Conservation (phyloP, 2,888 invertebrate genomes). For the Phyto melanocephala region DNA sequence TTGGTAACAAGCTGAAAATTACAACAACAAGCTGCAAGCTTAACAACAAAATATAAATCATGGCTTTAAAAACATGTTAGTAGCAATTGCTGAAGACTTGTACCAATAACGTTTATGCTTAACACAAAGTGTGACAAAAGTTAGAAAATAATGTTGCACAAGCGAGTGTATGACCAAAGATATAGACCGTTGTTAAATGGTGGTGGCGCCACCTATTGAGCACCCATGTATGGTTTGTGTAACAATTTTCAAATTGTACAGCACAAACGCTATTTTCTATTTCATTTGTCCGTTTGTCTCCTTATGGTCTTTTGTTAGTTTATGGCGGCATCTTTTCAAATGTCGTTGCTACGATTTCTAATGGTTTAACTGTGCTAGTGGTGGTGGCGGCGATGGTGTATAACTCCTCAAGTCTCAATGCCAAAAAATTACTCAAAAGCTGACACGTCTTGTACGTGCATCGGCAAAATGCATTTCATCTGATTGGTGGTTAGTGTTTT, state of each 20-base stretch:
- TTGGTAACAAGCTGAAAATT: background rate
- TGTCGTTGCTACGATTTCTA: background rate
- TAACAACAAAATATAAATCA: slow-evolving; percentile 27
- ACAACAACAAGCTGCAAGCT: background rate
- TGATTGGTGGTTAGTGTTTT: slow-evolving; percentile 43
- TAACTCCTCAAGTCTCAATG: background rate
- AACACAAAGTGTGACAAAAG: slow-evolving; percentile 31
- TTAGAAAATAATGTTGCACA: background rate
- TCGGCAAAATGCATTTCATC: slow-evolving; percentile 39
- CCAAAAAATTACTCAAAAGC: slow-evolving; percentile 60
- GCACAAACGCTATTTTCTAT: background rate
- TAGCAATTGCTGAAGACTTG: background rate
- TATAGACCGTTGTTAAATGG: background rate
- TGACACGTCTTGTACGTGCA: slow-evolving; percentile 51
- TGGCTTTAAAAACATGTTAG: background rate
- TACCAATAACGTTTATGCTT: background rate
- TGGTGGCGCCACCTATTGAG: slow-evolving; percentile 63
- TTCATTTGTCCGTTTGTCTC: background rate
- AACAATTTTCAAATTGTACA: slow-evolving; percentile 29
- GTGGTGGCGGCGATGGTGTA: slow-evolving; percentile 17
- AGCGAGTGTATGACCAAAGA: background rate
- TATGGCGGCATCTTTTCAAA: slow-evolving; percentile 40
- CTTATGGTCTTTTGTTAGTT: slow-evolving; percentile 17
- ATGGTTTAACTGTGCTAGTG: background rate
- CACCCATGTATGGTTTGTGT: slow-evolving; percentile 53